Conservation (phyloP, 2,113 vertebrate genomes). For the Gallinago undulata region DNA sequence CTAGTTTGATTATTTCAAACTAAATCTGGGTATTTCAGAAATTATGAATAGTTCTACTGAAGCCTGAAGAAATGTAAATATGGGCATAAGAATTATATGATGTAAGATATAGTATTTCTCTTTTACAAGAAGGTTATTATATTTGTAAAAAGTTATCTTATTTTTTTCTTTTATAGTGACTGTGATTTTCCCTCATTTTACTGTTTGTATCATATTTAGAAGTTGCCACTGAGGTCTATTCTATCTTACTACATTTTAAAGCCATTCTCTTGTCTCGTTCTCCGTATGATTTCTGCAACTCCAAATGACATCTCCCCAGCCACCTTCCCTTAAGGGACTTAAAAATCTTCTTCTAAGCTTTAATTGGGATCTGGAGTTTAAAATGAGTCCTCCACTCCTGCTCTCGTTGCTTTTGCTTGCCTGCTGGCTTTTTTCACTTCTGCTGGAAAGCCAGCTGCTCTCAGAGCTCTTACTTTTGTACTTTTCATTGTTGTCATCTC, state of each 20-base stretch:
- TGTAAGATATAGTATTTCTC: not conserved
- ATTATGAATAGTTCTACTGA: not conserved
- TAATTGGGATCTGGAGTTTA: slow-evolving; percentile 26
- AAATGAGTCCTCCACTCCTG: not conserved
- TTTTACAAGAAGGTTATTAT: not conserved
- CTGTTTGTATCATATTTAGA: not conserved
- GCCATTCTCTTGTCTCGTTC: not conserved
- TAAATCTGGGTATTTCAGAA: not conserved
- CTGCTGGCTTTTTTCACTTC: slow-evolving; percentile 18
- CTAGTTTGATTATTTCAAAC: not conserved
- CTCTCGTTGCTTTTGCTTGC: not conserved
- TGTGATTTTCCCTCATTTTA: slow-evolving; percentile 16
- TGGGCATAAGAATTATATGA: not conserved
- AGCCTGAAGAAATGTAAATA: not conserved
- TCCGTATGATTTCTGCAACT: slow-evolving; percentile 1
- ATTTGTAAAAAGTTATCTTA: not conserved
- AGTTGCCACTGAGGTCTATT: not conserved
- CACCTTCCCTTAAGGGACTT: not conserved
- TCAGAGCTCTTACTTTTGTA: not conserved
- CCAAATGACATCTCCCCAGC: not conserved
- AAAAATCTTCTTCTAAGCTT: not conserved
- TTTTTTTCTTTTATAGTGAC: not conserved
- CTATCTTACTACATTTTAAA: not conserved
- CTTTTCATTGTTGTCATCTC: not conserved
- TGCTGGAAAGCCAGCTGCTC: not conserved